Evolutionary conservation across 2,113 vertebrate genomes (phyloP), one percentile per base, ranked within the genome.

Genomic region (Alligator sinensis): DNA sequence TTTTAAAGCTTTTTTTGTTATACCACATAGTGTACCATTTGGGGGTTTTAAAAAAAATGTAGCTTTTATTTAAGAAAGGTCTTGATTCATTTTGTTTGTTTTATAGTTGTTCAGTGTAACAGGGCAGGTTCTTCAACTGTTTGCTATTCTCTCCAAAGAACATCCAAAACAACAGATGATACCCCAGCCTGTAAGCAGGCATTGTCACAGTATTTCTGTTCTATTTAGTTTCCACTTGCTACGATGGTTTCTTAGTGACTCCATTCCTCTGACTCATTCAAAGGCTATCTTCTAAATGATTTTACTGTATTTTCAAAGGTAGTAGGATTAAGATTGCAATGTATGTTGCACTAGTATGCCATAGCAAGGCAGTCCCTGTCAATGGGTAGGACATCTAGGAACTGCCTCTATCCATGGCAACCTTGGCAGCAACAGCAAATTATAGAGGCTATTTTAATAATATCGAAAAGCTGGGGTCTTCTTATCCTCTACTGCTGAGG

Each of bases 391-490:
- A 83, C 61, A 57, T 72, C 91, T 90, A 80, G 61, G 92, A 94
- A 94, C 84, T 83, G 85, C 89, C 94, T 93, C 94, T 93, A 96
- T 95, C 91, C 82, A 82, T 96, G 84, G 77, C 83, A 93, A 82
- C 84, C 54, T 87, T 93, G 90, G 85, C 96, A 80, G n/a, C 63
- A 54, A 54, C 95, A 86, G 76, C 55, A 30, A 82, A 91, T 66
- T 76, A 74, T 58, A 85, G 86, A 94, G 95, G 86, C 80, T 94
- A 64, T 93, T 91, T 80, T 80, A 62, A 84, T 47, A 86, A 91
- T 90, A 86, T 74, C 0, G 82, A 92, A 94, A 91, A 96, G 87
- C 75, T 82, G 16, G 5, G 85, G 89, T 82, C 90, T 94, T 77
- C 86, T 77, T 66, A 86, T 95, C 87, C 93, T 96, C 94, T 95